Evolutionary conservation across 2,888 invertebrate genomes (phyloP).

Genomic region (Mimachlamys varia): DNA sequence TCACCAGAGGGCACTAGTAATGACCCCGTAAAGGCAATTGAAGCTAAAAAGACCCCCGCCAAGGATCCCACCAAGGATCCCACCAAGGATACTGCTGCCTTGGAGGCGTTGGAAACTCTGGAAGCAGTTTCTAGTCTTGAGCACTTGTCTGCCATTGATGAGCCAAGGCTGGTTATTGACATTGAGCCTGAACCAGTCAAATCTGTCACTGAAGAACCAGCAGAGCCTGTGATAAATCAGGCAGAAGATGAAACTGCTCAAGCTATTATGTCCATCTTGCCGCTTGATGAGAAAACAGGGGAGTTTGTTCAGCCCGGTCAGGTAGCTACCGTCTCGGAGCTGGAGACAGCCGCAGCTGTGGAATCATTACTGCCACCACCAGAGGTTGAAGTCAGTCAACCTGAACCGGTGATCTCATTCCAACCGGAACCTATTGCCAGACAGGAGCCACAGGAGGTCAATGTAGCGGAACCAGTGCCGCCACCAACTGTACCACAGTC

Average conservation of each 20-base stretch:
- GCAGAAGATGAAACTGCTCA: slow-evolving; percentile 62
- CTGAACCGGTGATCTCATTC: neutral
- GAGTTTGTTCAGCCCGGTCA: slow-evolving; percentile 30
- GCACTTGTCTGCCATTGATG: slow-evolving; percentile 41
- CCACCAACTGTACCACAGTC: neutral
- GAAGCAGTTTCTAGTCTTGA: slow-evolving; percentile 43
- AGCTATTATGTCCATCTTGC: slow-evolving; percentile 51
- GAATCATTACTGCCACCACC: slow-evolving; percentile 48
- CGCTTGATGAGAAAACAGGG: slow-evolving; percentile 42
- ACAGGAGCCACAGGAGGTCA: neutral
- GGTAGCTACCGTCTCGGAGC: slow-evolving; percentile 25
- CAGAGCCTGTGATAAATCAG: slow-evolving; percentile 56
- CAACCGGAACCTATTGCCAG: neutral
- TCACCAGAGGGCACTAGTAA: neutral
- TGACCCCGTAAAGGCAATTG: neutral
- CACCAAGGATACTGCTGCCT: neutral
- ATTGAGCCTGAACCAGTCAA: slow-evolving; percentile 50
- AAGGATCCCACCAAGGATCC: slow-evolving; percentile 18
- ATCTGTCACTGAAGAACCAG: slow-evolving; percentile 58
- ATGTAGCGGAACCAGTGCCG: neutral
- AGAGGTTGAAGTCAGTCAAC: slow-evolving; percentile 12
- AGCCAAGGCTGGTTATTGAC: slow-evolving; percentile 60
- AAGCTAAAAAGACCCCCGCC: neutral
- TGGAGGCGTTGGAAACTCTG: slow-evolving; percentile 18
- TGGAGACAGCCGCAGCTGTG: slow-evolving; percentile 52